Conservation (phyloP, 2,888 invertebrate genomes). For the Aelia acuminata region DNA sequence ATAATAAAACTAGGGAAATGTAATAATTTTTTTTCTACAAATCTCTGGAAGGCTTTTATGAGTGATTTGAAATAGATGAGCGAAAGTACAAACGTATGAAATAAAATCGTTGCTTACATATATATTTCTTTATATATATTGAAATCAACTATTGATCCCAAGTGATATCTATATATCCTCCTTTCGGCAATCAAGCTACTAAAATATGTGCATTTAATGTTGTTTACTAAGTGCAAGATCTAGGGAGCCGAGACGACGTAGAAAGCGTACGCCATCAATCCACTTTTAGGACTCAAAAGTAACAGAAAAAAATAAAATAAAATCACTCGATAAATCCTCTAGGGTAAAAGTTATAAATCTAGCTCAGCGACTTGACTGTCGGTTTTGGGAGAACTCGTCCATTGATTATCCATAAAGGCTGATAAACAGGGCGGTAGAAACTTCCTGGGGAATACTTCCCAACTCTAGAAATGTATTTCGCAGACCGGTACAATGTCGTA, state of each 20-base stretch:
- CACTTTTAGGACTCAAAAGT: background rate
- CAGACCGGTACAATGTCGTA: too few species aligned
- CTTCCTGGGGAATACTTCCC: background rate
- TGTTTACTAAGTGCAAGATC: background rate
- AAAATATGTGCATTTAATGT: background rate
- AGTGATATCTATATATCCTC: background rate
- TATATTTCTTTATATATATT: too few species aligned
- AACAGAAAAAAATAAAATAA: background rate
- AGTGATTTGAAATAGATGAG: too few species aligned
- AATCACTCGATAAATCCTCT: background rate
- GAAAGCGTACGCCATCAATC: background rate
- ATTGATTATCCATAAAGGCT: too few species aligned
- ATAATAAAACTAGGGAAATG: too few species aligned
- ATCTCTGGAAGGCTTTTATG: too few species aligned
- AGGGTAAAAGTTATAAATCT: background rate
- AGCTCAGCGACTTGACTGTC: background rate
- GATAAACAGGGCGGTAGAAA: background rate
- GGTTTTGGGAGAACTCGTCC: too few species aligned
- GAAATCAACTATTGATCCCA: background rate
- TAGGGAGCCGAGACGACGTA: too few species aligned
- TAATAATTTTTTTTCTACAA: too few species aligned
- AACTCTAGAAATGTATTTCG: background rate
- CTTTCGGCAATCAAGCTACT: background rate
- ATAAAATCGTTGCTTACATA: too few species aligned
- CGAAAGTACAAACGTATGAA: too few species aligned